These are phyloP conservation scores for Oscheius sp. DNA, from an alignment of 2,888 invertebrate species.

Conservation along the genomic window DNA sequence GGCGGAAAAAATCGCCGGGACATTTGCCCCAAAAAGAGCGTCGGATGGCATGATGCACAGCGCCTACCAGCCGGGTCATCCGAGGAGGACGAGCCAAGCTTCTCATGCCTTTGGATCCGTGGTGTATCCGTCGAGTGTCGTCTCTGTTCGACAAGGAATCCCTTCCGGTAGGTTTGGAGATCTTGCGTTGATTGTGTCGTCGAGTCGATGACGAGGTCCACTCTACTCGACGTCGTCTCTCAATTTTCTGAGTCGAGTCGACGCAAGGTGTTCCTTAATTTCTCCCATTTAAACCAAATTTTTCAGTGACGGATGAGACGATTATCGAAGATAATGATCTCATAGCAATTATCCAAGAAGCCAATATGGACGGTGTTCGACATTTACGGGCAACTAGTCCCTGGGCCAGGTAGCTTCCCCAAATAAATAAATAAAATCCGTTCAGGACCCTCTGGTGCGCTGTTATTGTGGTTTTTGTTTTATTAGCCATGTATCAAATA, in stretches of 20 bases:
- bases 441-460: constrained; percentile 57
- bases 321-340: constrained; percentile 43
- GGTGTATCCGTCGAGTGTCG: constrained; percentile 7
- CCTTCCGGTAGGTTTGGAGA: background rate
- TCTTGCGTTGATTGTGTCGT: too few species aligned
- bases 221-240: too few species aligned
- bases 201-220: too few species aligned
- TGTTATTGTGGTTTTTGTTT: constrained; percentile 61
- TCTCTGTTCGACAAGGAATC: background rate
- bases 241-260: too few species aligned
- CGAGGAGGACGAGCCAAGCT: background rate
- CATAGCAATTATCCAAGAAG: constrained; percentile 64
- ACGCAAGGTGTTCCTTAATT: too few species aligned
- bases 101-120: background rate
- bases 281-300: constrained; percentile 1
- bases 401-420: constrained; percentile 47
- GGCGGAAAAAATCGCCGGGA: constrained; percentile 34
- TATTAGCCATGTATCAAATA: constrained; percentile 66
- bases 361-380: constrained; percentile 71
- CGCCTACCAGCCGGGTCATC: background rate
- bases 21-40: constrained; percentile 1
- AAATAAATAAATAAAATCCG: background rate
- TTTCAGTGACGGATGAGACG: constrained; percentile 21
- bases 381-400: constrained; percentile 61
- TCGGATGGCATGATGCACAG: constrained; percentile 3